A percentile compares a stretch with the other conserved stretches of the same genome.
Conservation (phyloP, 2,797 vertebrate species). For the Phrynocephalus vlangalii region DNA sequence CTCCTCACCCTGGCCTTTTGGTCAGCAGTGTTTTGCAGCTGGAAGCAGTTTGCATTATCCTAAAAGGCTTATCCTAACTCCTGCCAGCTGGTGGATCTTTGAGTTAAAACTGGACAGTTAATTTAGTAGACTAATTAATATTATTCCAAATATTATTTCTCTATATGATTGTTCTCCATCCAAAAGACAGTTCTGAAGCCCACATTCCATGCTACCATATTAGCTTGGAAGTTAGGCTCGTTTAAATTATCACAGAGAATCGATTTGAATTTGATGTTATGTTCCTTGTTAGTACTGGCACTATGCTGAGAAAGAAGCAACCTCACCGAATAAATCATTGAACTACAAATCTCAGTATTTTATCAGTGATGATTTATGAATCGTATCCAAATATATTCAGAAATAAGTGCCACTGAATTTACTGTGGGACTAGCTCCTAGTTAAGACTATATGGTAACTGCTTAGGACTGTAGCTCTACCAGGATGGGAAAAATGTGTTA, state of each 20-base stretch:
- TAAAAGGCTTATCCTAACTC: no score
- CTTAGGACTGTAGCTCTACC: background rate
- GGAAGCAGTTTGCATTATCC: no score
- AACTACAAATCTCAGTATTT: no score
- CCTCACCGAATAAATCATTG: no score
- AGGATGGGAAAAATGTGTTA: no score
- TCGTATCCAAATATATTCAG: background rate
- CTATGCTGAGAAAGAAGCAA: background rate
- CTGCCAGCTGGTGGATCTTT: no score
- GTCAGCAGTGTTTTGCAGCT: no score
- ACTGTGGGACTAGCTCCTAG: background rate
- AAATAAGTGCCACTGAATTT: background rate
- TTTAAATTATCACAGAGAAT: background rate
- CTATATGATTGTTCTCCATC: background rate
- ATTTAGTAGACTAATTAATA: background rate
- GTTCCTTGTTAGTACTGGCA: constrained; percentile 23
- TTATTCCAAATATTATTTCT: background rate
- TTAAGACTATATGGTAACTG: background rate
- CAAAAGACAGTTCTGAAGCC: background rate
- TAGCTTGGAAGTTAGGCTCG: constrained; percentile 19
- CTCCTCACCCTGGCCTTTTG: no score
- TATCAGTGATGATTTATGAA: no score
- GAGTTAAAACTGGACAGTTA: background rate
- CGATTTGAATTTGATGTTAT: background rate
- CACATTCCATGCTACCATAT: constrained; percentile 21